Percentiles rank a stretch among this genome's conserved stretches.
Evolutionary conservation across 2,888 invertebrate species (phyloP).

Genomic region (Drosophila neoperkinsi): DNA sequence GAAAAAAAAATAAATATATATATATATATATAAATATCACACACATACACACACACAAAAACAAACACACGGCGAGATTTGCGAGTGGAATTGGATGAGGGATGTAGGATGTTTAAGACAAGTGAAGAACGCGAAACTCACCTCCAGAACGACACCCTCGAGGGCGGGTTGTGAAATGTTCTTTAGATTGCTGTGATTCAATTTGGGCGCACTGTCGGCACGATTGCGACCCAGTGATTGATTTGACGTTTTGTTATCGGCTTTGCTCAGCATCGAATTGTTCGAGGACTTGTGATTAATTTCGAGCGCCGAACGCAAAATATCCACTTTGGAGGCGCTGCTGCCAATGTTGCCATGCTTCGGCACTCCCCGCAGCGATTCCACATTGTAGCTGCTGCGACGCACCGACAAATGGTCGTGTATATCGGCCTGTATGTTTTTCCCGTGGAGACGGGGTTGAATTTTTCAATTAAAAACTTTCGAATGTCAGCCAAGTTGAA

Average conservation of each 20-base stretch:
- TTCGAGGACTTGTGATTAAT: slow-evolving; percentile 87
- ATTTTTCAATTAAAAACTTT: slow-evolving; percentile 66
- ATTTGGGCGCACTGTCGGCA: slow-evolving; percentile 88
- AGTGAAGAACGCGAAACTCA: slow-evolving; percentile 74
- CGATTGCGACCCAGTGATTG: slow-evolving; percentile 87
- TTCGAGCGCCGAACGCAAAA: slow-evolving; percentile 90
- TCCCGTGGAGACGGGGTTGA: background rate
- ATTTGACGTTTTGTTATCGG: slow-evolving; percentile 87
- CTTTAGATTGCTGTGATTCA: slow-evolving; percentile 86
- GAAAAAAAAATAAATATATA: slow-evolving; percentile 5
- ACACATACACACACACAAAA: background rate
- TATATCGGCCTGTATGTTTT: slow-evolving; percentile 82
- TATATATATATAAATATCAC: background rate
- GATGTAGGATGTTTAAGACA: slow-evolving; percentile 4
- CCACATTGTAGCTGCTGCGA: slow-evolving; percentile 85
- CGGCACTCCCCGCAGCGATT: slow-evolving; percentile 82
- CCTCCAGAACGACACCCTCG: slow-evolving; percentile 87
- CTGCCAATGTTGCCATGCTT: slow-evolving; percentile 83
- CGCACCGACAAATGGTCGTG: slow-evolving; percentile 85
- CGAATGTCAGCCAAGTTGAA: slow-evolving; percentile 2
- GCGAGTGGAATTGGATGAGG: background rate
- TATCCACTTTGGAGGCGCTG: slow-evolving; percentile 87
- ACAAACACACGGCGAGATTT: slow-evolving; percentile 8
- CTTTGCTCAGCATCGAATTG: slow-evolving; percentile 85
- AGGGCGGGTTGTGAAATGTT: slow-evolving; percentile 88